These are phyloP conservation scores for Campoletis sonorensis DNA, from an alignment of 1,140 invertebrate genomes.

Conservation along the genomic window DNA sequence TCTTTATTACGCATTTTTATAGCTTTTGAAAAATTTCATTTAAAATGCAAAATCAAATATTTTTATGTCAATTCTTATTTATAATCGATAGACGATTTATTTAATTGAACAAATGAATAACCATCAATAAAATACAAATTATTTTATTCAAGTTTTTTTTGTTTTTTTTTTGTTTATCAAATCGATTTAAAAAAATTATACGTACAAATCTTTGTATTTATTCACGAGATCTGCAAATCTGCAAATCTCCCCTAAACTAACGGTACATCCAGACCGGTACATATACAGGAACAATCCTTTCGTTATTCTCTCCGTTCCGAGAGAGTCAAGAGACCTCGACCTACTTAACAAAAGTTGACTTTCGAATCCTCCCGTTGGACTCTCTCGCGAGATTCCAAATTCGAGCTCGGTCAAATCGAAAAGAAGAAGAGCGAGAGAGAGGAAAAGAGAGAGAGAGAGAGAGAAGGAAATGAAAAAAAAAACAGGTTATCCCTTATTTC, in stretches of 20 bases:
- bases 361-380: slow-evolving; percentile 23
- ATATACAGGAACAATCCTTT: slow-evolving; percentile 9
- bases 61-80: too few species aligned
- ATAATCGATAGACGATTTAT: too few species aligned
- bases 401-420: slow-evolving; percentile 1
- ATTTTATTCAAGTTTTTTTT: too few species aligned
- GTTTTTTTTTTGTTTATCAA: too few species aligned
- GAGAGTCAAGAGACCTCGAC: slow-evolving; percentile 32
- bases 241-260: slow-evolving; percentile 16
- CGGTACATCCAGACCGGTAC: background rate
- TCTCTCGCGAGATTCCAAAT: slow-evolving; percentile 21
- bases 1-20: too few species aligned
- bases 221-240: background rate
- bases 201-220: too few species aligned
- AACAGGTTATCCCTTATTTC: background rate
- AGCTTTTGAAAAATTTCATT: too few species aligned
- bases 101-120: too few species aligned
- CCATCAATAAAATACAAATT: too few species aligned
- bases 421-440: slow-evolving; percentile 35
- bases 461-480: background rate
- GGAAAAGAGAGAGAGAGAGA: slow-evolving; percentile 53
- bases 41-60: too few species aligned
- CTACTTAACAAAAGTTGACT: slow-evolving; percentile 1
- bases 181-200: too few species aligned
- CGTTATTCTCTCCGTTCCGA: slow-evolving; percentile 18